phyloP scores from a whole-genome alignment of 2,888 invertebrate species.

The Hylaea fasciaria region DNA sequence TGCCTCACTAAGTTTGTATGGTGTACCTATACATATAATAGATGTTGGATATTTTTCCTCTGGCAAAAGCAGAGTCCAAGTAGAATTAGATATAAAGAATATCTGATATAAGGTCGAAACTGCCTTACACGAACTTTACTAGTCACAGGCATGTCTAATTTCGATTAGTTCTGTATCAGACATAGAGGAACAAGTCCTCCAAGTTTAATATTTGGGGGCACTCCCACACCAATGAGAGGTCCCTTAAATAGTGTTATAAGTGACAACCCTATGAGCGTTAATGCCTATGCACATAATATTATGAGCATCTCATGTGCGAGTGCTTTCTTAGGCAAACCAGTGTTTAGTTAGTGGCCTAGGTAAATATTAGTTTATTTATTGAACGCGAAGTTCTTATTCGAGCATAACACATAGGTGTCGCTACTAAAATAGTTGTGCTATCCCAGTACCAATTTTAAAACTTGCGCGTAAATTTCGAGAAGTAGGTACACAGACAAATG shows the following conservation, averaged over 20 bases:
- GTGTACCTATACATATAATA: no score
- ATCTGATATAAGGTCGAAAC: no score
- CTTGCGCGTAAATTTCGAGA: no score
- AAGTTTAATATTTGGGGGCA: slow-evolving; percentile 39
- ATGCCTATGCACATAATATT: slow-evolving; percentile 42
- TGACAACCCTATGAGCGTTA: slow-evolving; percentile 10
- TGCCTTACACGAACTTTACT: no score
- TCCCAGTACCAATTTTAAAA: neutral
- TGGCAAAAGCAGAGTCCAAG: no score
- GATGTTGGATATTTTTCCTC: no score
- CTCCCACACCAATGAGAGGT: slow-evolving; percentile 21
- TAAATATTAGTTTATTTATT: slow-evolving; percentile 6
- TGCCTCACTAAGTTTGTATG: no score
- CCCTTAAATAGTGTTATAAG: slow-evolving; percentile 11
- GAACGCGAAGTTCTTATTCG: neutral
- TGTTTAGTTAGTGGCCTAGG: slow-evolving; percentile 12
- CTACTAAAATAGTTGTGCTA: neutral
- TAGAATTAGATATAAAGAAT: no score
- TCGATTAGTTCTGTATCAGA: neutral
- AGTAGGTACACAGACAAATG: no score
- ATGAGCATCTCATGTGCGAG: slow-evolving; percentile 45
- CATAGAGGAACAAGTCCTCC: slow-evolving; percentile 10
- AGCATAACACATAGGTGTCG: neutral
- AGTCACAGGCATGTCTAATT: no score
- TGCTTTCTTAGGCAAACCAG: slow-evolving; percentile 30